Evolutionary conservation across 2,888 invertebrate genomes (phyloP).

Genomic region (Steromphala cineraria): DNA sequence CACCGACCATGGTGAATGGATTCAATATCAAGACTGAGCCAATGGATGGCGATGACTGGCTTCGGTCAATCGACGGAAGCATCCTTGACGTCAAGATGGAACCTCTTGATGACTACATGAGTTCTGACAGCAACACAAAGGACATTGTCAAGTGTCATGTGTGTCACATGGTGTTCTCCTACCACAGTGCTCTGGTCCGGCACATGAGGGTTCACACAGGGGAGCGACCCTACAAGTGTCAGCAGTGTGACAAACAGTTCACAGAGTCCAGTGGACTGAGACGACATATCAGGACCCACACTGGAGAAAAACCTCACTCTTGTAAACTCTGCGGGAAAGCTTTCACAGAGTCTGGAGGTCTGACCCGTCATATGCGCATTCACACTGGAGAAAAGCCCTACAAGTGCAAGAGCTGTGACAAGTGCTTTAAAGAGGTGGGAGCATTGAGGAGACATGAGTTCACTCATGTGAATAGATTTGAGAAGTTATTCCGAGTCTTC

Average conservation of each 20-base stretch:
- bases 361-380: too few relatives aligned
- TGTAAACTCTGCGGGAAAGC: too few relatives aligned
- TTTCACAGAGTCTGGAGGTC: too few relatives aligned
- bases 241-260: too few relatives aligned
- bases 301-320: too few relatives aligned
- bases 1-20: neutral
- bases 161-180: conserved; percentile 15
- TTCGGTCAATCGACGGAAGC: neutral
- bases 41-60: neutral
- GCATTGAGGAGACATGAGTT: neutral
- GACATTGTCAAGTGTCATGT: neutral
- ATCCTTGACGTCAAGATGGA: neutral
- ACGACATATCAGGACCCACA: too few relatives aligned
- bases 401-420: too few relatives aligned
- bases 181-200: neutral
- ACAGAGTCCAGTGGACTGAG: too few relatives aligned
- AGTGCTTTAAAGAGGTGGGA: too few relatives aligned
- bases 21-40: neutral
- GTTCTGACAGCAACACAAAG: neutral
- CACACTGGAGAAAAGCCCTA: too few relatives aligned
- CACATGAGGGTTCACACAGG: too few relatives aligned
- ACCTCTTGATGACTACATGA: neutral
- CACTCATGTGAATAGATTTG: neutral
- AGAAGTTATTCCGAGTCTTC: neutral
- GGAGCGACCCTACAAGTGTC: too few relatives aligned